Percentiles rank a stretch among this genome's conserved stretches.
Evolutionary conservation across 2,797 vertebrate species (phyloP).

Genomic region (Chiloscyllium punctatum): DNA sequence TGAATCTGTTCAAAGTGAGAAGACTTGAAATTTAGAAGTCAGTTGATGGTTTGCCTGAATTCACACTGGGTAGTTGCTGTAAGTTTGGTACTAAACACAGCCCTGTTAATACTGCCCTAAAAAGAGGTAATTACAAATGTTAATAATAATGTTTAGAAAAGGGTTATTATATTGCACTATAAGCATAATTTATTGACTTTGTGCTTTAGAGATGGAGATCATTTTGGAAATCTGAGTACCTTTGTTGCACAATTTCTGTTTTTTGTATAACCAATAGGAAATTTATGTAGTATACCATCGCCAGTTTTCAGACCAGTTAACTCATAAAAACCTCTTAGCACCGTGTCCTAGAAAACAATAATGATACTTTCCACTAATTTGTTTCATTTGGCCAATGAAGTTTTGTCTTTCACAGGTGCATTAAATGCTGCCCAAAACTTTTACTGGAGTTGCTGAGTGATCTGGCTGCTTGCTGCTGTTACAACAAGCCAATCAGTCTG

Average conservation of each 20-base stretch:
- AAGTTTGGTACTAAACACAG: background rate
- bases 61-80: background rate
- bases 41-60: background rate
- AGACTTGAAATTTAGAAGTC: background rate
- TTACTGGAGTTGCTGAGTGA: background rate
- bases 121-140: background rate
- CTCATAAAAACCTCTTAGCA: background rate
- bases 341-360: background rate
- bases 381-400: background rate
- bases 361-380: background rate
- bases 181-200: background rate
- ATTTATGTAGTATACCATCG: background rate
- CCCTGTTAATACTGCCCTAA: background rate
- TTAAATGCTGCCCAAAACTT: background rate
- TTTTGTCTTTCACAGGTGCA: background rate
- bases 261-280: background rate
- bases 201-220: background rate
- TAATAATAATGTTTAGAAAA: background rate
- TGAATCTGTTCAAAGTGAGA: background rate
- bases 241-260: background rate
- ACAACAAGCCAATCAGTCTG: background rate
- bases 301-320: background rate
- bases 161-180: background rate
- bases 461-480: background rate
- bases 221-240: background rate